Conservation (phyloP, 2,113 vertebrate genomes). For the Laticauda laticaudata region DNA sequence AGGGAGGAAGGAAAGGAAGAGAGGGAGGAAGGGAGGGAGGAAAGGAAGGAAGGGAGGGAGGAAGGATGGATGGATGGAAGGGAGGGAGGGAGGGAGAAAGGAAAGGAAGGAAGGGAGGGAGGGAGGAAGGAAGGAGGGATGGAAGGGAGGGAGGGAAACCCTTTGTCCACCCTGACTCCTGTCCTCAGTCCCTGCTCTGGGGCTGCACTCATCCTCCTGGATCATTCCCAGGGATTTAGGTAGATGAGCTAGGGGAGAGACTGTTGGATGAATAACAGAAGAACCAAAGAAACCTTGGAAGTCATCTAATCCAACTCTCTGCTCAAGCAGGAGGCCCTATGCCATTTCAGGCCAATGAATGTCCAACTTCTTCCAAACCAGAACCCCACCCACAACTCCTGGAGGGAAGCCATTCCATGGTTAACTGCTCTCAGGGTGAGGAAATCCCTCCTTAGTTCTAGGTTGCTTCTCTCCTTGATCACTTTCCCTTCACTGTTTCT, state of each 20-base stretch:
- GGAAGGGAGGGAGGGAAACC: neutral
- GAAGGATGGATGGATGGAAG: conserved; percentile 60
- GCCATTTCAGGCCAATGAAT: neutral
- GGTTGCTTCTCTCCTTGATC: neutral
- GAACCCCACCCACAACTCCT: neutral
- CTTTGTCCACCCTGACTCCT: neutral
- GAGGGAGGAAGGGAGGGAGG: no score
- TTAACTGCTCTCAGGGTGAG: neutral
- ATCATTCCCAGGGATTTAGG: neutral
- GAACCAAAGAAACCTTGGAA: neutral
- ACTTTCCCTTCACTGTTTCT: neutral
- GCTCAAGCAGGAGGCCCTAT: no score
- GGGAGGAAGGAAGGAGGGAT: conserved; percentile 60
- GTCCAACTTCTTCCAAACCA: neutral
- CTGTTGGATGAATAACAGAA: neutral
- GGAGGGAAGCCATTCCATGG: neutral
- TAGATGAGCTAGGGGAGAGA: neutral
- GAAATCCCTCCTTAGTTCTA: neutral
- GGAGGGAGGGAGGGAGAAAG: neutral
- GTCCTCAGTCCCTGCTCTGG: neutral
- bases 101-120: conserved; percentile 37
- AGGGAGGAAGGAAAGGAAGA: neutral
- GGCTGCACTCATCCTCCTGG: neutral
- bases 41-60: conserved; percentile 34
- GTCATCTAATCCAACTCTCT: neutral